Evolutionary conservation across 2,797 vertebrate genomes (phyloP), one percentile per base, ranked within the genome.

Genomic region (Capromys pilorides): DNA sequence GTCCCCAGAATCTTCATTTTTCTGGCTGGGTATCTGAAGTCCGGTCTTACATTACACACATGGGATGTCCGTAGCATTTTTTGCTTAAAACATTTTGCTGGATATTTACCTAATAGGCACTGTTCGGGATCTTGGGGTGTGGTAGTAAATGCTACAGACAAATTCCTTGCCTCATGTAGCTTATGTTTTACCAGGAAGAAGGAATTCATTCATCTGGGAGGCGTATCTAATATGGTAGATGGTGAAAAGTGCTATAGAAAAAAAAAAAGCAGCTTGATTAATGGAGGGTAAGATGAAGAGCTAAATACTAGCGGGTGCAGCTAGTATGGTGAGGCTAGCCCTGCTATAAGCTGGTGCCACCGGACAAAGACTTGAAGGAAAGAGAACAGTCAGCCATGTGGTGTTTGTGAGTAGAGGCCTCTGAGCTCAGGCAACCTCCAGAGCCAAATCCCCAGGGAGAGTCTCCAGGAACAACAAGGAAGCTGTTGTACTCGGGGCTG

Each of bases 1-100:
- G 39, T 91, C 69, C 81, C 41, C 36, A 24, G 61, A 59, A 62
- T 69, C 59, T 21, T 93, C 26, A 88, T 51, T 95, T 95, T 90
- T 94, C n/a, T 69, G 73, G 49, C n/a, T 26, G n/a, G 62, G 80
- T 86, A 54, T 90, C 75, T 95, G 79, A 90, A 79, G 67, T 91
- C 86, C 61, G 61, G 61, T 67, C 22, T 28, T 21, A 28, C 4
- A 0, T 85, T 75, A 62, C 1, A 69, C 33, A 71, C 62, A 89
- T 61, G 22, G 31, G 54, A 57, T 28, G 67, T 21, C 36, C 75
- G 62, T 80, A 57, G 59, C 33, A 39, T 75, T n/a, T 83, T 73
- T 69, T 61, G 64, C 39, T 69, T 41, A 66, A 66, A 33, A 78
- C 45, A 69, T 14, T 36, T 41, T 26, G 7, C 19, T 26, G 54